Conservation (phyloP, 1,140 invertebrate genomes). For the Mylabris phalerata region DNA sequence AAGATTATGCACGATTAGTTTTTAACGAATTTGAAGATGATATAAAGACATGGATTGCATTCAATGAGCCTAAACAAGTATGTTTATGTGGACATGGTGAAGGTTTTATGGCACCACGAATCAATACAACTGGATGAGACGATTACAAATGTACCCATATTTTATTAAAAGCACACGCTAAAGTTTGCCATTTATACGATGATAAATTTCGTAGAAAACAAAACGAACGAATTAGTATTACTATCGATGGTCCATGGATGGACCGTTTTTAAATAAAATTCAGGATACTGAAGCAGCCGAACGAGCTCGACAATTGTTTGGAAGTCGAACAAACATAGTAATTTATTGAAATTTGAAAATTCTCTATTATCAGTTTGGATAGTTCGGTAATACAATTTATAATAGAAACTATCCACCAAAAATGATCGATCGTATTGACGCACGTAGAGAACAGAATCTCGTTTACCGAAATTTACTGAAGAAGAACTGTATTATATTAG, state of each 20-base stretch:
- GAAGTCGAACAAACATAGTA: constrained; percentile 3
- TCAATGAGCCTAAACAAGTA: constrained; percentile 46
- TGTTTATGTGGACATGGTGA: constrained; percentile 26
- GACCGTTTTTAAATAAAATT: constrained; percentile 5
- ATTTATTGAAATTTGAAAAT: background rate
- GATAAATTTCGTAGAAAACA: constrained; percentile 25
- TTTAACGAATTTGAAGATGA: constrained; percentile 30
- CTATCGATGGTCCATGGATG: constrained; percentile 14
- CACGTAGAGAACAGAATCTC: constrained; percentile 49
- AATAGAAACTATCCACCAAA: constrained; percentile 56
- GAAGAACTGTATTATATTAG: constrained; percentile 52
- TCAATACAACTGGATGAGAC: constrained; percentile 27
- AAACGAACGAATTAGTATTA: constrained; percentile 23
- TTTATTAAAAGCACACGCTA: constrained; percentile 30
- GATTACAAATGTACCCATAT: constrained; percentile 31
- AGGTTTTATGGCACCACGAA: constrained; percentile 19
- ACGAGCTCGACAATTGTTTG: constrained; percentile 14
- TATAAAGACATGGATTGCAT: constrained; percentile 47
- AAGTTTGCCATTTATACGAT: constrained; percentile 31
- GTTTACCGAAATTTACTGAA: constrained; percentile 53
- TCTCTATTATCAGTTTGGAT: constrained; percentile 44
- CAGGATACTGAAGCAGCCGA: constrained; percentile 20
- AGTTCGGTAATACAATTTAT: constrained; percentile 58
- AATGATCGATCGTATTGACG: constrained; percentile 50
- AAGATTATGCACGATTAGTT: constrained; percentile 35